Conservation (phyloP, 2,113 vertebrate species). For the Microcebus lehilahytsara region DNA sequence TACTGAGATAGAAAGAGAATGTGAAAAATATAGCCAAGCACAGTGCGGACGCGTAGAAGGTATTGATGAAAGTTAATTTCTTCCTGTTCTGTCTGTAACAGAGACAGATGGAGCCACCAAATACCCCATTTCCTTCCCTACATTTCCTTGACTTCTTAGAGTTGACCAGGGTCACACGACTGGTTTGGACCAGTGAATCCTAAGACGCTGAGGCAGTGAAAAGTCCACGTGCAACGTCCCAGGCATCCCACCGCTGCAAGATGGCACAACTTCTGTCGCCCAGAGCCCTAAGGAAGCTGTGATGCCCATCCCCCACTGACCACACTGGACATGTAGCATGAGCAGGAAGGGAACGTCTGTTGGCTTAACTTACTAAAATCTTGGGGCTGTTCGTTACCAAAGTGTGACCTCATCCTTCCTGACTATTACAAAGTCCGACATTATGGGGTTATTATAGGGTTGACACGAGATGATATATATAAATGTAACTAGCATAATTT, state of each 20-base stretch:
- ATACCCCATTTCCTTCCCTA: background rate
- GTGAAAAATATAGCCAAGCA: too few species aligned
- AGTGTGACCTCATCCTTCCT: background rate
- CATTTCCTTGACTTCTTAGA: background rate
- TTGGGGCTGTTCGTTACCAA: background rate
- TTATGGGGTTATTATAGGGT: background rate
- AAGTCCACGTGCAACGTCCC: background rate
- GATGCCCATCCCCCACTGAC: background rate
- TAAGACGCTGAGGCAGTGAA: background rate
- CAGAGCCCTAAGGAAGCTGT: background rate
- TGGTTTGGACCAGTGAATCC: background rate
- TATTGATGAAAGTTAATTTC: background rate
- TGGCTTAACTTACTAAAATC: background rate
- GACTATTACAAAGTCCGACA: background rate
- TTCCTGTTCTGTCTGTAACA: background rate
- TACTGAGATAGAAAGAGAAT: background rate
- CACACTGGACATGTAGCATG: background rate
- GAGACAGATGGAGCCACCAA: background rate
- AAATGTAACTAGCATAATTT: background rate
- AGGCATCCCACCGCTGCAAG: background rate
- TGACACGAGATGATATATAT: background rate
- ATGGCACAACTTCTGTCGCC: background rate
- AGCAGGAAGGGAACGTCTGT: background rate
- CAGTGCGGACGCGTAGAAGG: background rate
- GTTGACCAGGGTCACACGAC: background rate